Evolutionary conservation across 2,113 vertebrate genomes (phyloP), one percentile per base, ranked within the genome.

Genomic region (Nematolebias whitei): DNA sequence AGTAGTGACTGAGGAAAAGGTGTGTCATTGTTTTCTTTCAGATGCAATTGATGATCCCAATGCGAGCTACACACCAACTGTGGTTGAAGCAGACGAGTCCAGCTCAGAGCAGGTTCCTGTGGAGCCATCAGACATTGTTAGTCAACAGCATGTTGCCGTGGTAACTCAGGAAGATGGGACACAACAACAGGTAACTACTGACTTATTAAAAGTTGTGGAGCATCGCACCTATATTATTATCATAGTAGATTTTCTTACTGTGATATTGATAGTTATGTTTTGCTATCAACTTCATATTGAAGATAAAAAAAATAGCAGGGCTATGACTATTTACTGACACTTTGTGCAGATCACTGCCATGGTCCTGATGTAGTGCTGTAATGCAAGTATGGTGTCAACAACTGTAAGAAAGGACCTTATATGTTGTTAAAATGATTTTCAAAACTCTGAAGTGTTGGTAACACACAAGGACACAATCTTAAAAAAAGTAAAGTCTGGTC

Each of bases 111-210:
- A 96, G 50, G 84, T 95, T 77, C 92, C 94, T 16, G 88, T 93
- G 51, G 96, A 96, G 65, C 92, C 88, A 47, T 88, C 93, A 2
- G 94, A 96, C 51, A 90, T 94, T 58, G 86, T 95, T 64, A 90
- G 77, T 60, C 90, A 95, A 79, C 97, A 97, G n/a, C 98, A 99
- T 44, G 92, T 99, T 72, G 95, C 96, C 60, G 92, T 99, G 72
- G 96, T 99, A 87, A 94, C 96, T n/a, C 96, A 96, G 79, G 97
- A 98, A 76, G 98, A 99, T 6, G 97, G 98, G 47, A 98, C 97
- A 9, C 96, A 98, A 41, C 98, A 99, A 68, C 84, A 88, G 70
- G 81, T 84, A 66, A 52, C 3, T 19, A 44, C 16, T 4, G 12
- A 18, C 2, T 23, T 13, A 7, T 26, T 48, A 16, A 55, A 47